Conservation (phyloP, 2,797 vertebrate species). For the Setipinna tenuifilis region DNA sequence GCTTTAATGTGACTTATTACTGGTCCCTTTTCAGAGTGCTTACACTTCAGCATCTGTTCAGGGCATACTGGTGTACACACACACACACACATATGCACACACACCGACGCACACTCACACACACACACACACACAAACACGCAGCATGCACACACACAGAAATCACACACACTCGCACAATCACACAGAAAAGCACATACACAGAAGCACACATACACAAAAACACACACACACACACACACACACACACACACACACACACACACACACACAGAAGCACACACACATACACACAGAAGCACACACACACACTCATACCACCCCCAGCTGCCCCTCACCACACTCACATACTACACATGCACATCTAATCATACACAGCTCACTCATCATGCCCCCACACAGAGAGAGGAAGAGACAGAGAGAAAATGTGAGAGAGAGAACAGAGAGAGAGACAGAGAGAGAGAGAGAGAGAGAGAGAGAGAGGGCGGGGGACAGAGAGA, state of each 20-base stretch:
- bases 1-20: background rate
- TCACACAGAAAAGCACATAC: background rate
- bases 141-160: background rate
- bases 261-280: background rate
- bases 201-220: background rate
- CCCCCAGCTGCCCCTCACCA: too few relatives aligned
- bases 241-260: background rate
- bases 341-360: too few relatives aligned
- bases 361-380: too few relatives aligned
- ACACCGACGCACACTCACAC: background rate
- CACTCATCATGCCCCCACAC: too few relatives aligned
- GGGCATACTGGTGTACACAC: background rate
- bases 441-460: too few relatives aligned
- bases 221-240: background rate
- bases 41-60: background rate
- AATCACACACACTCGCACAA: background rate
- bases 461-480: too few relatives aligned
- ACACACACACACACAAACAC: background rate
- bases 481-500: too few relatives aligned
- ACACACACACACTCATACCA: too few relatives aligned
- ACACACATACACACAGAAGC: background rate
- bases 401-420: too few relatives aligned
- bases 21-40: background rate
- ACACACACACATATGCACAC: background rate
- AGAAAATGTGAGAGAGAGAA: too few relatives aligned